Percentiles rank a stretch among this genome's conserved stretches.
Evolutionary conservation across 2,888 invertebrate species (phyloP).

Genomic region (Taphrorychus bicolor): DNA sequence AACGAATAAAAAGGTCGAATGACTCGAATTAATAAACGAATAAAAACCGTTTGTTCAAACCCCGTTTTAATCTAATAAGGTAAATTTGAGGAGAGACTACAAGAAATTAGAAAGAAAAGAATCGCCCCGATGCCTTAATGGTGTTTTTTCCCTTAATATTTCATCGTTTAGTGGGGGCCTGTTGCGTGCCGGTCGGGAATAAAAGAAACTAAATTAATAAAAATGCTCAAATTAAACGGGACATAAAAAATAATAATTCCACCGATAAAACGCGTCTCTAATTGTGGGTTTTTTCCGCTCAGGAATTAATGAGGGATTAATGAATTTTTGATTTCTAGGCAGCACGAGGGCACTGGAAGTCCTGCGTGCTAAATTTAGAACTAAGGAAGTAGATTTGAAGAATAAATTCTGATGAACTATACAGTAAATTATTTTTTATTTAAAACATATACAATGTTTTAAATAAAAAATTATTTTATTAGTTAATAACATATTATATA

Average conservation of each 20-base stretch:
- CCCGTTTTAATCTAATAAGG: slow-evolving; percentile 11
- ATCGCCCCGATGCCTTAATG: neutral
- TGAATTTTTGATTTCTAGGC: slow-evolving; percentile 4
- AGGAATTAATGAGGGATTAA: slow-evolving; percentile 7
- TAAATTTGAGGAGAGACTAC: slow-evolving; percentile 8
- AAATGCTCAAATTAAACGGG: slow-evolving; percentile 25
- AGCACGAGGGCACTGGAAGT: no score
- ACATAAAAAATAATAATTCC: slow-evolving; percentile 23
- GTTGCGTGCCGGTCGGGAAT: slow-evolving; percentile 16
- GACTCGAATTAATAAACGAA: slow-evolving; percentile 19
- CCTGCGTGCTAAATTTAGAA: no score
- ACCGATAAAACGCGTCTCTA: slow-evolving; percentile 22
- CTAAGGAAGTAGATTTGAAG: no score
- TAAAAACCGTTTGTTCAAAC: slow-evolving; percentile 14
- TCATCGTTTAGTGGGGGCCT: slow-evolving; percentile 7
- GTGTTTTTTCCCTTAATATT: slow-evolving; percentile 24
- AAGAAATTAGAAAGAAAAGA: slow-evolving; percentile 7
- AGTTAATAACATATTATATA: no score
- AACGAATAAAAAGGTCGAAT: slow-evolving; percentile 17
- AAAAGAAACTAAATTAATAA: slow-evolving; percentile 21
- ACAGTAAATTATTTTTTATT: no score
- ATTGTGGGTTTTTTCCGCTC: slow-evolving; percentile 10
- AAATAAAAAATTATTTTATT: no score
- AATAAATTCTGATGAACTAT: no score
- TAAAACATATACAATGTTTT: no score